These are phyloP conservation scores for Osmerus eperlanus DNA, from an alignment of 2,113 vertebrate genomes.

Conservation along the genomic window DNA sequence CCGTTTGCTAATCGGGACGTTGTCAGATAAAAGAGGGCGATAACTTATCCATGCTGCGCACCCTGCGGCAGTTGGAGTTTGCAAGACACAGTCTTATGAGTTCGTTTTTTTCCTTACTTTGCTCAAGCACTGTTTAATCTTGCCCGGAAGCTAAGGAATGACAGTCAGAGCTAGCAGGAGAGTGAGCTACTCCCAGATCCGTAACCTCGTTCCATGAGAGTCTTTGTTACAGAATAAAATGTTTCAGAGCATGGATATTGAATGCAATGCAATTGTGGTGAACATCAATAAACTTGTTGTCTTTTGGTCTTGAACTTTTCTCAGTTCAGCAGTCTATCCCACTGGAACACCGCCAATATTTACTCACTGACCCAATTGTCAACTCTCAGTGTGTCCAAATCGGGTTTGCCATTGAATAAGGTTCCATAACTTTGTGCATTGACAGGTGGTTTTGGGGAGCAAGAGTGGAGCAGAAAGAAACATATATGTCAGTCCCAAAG, in stretches of 20 bases:
- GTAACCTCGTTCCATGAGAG: conserved; percentile 32
- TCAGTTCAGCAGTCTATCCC: background rate
- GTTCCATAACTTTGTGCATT: too few species aligned
- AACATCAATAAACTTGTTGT: conserved; percentile 15
- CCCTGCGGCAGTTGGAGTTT: conserved; percentile 4
- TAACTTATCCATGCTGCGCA: conserved; percentile 21
- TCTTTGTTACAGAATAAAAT: conserved; percentile 21
- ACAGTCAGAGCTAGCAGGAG: conserved; percentile 52
- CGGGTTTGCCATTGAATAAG: too few species aligned
- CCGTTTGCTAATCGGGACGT: conserved; percentile 43
- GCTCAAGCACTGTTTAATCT: conserved; percentile 60
- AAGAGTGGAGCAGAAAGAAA: too few species aligned
- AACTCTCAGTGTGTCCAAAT: too few species aligned
- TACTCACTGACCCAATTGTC: background rate
- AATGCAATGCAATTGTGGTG: conserved; percentile 18
- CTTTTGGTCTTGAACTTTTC: background rate
- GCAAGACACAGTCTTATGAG: too few species aligned
- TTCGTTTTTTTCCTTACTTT: conserved; percentile 43
- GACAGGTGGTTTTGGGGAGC: too few species aligned
- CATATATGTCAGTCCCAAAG: too few species aligned
- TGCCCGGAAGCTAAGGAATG: conserved; percentile 49
- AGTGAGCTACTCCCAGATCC: conserved; percentile 52
- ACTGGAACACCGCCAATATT: background rate
- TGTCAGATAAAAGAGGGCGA: conserved; percentile 47
- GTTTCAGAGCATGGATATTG: conserved; percentile 3